Base-by-base conservation (phyloP, 2,797 vertebrate genomes). In the Helarctos malayanus region DNA sequence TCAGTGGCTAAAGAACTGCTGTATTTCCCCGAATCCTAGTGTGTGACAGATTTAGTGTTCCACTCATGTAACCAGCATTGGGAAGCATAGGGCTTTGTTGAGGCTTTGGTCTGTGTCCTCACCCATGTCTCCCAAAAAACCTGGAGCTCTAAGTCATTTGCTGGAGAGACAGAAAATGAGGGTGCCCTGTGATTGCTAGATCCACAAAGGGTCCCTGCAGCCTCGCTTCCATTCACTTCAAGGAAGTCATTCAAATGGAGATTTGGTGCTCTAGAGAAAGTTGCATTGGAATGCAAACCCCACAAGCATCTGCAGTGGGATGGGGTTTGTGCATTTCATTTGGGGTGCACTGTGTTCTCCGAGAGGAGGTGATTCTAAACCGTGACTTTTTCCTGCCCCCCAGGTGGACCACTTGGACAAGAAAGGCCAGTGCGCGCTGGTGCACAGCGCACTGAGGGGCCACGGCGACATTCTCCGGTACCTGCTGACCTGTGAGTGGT, bases 341-440 rank as follows among this genome's bases (percentile, higher is more conserved):
- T 54, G 45, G 47, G 41, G n/a, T 61, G 9, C 27, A 27, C 7
- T 0, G 0, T 7, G 15, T 59, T 84, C 89, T 71, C 61, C 21
- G 41, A 52, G 63, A 35, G 41, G 21, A 47, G 41, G 4, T 32
- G 21, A 29, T 41, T 23, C 82, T 94, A 29, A 91, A 7, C 3
- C 11, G 4, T 94, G 79, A 8, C 87, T 47, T 79, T 73, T 0
- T 59, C 21, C n/a, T 16, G 0, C n/a, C 19, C 47, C 45, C 73
- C 19, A 99, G 99, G 99, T 99, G 79, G 99, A 99, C 98, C 99
- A 98, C 7, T 98, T 99, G 84, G 99, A 99, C 98, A 99, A 99
- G 99, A 99, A 99, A 61, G 99, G 99, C 32, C 99, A 99, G 97
- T 99, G 99, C 95, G 99, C 99, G 0, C 98, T 99, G 97, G 99